Conservation (phyloP, 37 sponge, comb jelly and placozoan species). For the Oscarella lobularis region DNA sequence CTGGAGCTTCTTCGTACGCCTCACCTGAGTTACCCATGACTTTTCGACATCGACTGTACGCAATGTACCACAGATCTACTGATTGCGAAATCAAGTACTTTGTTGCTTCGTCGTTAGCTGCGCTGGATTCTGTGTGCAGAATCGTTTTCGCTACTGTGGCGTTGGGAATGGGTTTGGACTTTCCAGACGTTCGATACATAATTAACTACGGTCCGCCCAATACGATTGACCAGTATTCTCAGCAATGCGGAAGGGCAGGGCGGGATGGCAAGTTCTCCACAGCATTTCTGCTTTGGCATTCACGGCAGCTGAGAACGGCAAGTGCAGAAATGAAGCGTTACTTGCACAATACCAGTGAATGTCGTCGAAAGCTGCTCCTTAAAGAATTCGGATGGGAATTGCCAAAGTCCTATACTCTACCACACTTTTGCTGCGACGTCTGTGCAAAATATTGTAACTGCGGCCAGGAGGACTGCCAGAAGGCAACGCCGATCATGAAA, state of each 20-base stretch:
- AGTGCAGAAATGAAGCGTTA: not conserved
- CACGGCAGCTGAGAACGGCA: not conserved
- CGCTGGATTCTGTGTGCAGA: not conserved
- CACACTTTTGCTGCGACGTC: not conserved
- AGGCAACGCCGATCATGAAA: no score
- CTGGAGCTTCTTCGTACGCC: not conserved
- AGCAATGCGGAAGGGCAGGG: not conserved
- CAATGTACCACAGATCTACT: not conserved
- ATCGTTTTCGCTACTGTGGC: not conserved
- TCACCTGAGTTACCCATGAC: no score
- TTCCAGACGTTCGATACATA: not conserved
- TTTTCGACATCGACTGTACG: not conserved
- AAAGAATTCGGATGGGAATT: not conserved
- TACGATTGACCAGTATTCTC: not conserved
- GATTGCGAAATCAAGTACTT: not conserved
- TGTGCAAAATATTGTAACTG: not conserved
- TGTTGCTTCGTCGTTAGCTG: not conserved
- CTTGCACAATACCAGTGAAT: not conserved
- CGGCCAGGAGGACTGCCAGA: no score
- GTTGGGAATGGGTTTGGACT: not conserved
- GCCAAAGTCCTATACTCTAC: not conserved
- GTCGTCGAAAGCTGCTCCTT: not conserved
- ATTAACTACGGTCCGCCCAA: not conserved
- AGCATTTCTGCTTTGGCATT: not conserved
- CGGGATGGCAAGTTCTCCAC: not conserved